These are phyloP conservation scores for Pseudococcus longispinus DNA, from an alignment of 2,888 invertebrate genomes.

Conservation along the genomic window DNA sequence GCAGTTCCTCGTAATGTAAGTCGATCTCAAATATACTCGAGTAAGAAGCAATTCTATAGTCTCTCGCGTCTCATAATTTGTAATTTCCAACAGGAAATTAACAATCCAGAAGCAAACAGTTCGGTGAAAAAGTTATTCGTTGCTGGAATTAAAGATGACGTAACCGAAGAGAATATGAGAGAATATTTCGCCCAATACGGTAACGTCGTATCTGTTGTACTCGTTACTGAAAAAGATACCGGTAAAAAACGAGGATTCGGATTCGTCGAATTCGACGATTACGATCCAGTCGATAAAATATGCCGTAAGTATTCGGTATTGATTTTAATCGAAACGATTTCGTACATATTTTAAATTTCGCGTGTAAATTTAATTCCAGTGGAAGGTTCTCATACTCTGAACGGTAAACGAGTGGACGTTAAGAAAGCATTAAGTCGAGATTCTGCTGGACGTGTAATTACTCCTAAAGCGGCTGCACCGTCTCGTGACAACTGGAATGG, in stretches of 20 bases:
- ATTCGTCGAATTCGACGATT: conserved; percentile 96
- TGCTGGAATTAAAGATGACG: conserved; percentile 90
- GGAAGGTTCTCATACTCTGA: conserved; percentile 65
- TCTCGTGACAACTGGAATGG: conserved; percentile 66
- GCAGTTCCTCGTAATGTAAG: conserved; percentile 83
- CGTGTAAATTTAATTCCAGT: conserved; percentile 59
- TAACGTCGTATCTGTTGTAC: conserved; percentile 79
- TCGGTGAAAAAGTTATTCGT: conserved; percentile 95
- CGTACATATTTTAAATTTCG: no score
- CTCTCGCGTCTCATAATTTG: neutral
- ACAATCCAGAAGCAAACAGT: conserved; percentile 89
- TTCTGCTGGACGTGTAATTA: conserved; percentile 61
- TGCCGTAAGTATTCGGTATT: conserved; percentile 73
- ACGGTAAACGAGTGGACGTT: conserved; percentile 66
- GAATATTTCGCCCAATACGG: conserved; percentile 85
- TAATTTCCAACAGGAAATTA: conserved; percentile 72
- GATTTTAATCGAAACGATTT: neutral
- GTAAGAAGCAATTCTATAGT: neutral
- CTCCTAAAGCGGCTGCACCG: conserved; percentile 64
- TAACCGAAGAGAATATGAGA: conserved; percentile 85
- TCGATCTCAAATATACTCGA: conserved; percentile 60
- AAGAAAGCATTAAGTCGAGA: conserved; percentile 67
- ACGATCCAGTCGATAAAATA: conserved; percentile 95
- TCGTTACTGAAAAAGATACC: conserved; percentile 90
- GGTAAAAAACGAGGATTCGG: conserved; percentile 95